Evolutionary conservation across 2,797 vertebrate species (phyloP).

Genomic region (Epinephelus awoara): DNA sequence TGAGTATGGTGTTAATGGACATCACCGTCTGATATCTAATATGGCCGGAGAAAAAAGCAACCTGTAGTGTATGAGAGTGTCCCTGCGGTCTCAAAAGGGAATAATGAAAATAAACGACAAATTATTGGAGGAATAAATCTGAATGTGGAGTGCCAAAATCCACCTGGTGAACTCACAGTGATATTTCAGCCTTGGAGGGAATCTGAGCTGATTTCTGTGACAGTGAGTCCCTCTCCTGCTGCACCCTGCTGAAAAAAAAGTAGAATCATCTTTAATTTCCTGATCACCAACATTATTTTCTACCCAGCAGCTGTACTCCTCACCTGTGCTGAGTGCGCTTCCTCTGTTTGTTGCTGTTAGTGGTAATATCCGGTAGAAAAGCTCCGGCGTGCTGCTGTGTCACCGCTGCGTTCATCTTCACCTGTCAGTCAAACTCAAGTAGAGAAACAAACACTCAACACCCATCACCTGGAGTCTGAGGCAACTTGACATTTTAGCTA

Average conservation of each 20-base stretch:
- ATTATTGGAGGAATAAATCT: background rate
- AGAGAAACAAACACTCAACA: background rate
- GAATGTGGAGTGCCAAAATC: background rate
- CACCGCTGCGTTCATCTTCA: slow-evolving; percentile 11
- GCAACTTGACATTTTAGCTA: no score
- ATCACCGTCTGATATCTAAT: no score
- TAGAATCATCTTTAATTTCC: no score
- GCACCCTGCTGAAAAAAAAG: slow-evolving; percentile 14
- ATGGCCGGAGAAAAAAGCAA: no score
- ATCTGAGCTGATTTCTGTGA: background rate
- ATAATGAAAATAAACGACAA: background rate
- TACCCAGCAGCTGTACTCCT: no score
- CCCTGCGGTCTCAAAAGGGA: background rate
- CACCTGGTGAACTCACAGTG: slow-evolving; percentile 50
- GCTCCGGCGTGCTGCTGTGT: fast-evolving
- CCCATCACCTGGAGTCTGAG: no score
- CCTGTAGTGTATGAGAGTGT: no score
- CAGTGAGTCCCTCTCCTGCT: fast-evolving
- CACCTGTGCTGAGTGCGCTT: slow-evolving; percentile 1
- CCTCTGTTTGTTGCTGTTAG: background rate
- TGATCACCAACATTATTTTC: no score
- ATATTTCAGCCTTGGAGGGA: slow-evolving; percentile 41
- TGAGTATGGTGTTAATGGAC: no score
- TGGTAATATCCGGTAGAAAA: slow-evolving; percentile 20
- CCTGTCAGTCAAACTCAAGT: background rate